Evolutionary conservation across 2,797 vertebrate genomes (phyloP).

Genomic region (Tragopan temminckii): DNA sequence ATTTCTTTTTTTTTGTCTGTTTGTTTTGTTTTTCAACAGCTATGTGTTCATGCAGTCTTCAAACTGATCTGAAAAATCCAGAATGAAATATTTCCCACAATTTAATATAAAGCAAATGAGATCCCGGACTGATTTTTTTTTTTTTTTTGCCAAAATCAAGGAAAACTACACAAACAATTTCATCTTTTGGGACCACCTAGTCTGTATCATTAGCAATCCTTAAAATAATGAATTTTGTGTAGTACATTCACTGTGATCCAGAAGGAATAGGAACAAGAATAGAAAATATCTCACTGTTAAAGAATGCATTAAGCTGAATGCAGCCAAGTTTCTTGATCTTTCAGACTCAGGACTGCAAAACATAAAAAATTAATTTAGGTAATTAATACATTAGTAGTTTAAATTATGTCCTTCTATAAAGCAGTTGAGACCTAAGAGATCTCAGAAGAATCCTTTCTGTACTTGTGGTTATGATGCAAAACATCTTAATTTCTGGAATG

Average conservation of each 20-base stretch:
- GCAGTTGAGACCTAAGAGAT: neutral
- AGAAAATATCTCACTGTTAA: conserved; percentile 34
- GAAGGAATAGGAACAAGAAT: neutral
- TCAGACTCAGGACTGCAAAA: neutral
- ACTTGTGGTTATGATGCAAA: neutral
- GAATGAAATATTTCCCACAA: conserved; percentile 2
- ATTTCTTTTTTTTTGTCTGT: neutral
- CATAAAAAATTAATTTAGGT: conserved; percentile 45
- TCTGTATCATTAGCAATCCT: conserved; percentile 39
- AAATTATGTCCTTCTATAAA: conserved; percentile 32
- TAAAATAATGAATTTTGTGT: conserved; percentile 51
- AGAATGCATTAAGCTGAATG: conserved; percentile 41
- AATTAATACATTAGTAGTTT: conserved; percentile 47
- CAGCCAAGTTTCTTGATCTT: conserved; percentile 28
- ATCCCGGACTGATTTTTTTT: neutral
- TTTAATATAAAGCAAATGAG: conserved; percentile 31
- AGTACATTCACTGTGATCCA: neutral
- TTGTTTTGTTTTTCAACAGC: neutral
- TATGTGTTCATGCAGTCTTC: neutral
- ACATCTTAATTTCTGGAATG: neutral
- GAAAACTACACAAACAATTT: conserved; percentile 20
- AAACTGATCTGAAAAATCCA: conserved; percentile 10
- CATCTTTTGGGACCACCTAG: conserved; percentile 35
- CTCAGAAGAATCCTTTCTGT: neutral
- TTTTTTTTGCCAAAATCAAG: conserved; percentile 1